Percentiles rank a stretch among this genome's conserved stretches.
Evolutionary conservation across 2,113 vertebrate genomes (phyloP).

Genomic region (Bufo gargarizans): DNA sequence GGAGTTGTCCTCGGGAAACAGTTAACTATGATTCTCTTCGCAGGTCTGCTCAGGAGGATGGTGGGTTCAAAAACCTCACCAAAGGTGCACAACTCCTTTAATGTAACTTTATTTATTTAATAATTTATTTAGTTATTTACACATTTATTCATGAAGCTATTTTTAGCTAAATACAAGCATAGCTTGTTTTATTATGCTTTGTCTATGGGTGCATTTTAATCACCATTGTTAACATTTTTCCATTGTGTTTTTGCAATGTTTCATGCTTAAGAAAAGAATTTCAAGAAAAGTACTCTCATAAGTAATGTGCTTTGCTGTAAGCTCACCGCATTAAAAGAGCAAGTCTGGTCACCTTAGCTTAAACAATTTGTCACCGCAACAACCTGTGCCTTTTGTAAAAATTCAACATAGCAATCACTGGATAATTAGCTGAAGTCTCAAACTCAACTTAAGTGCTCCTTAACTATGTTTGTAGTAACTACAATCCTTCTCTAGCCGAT

Average conservation of each 20-base stretch:
- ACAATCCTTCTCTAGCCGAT: constrained; percentile 25
- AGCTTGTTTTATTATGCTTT: neutral
- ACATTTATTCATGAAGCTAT: no score
- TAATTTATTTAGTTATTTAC: no score
- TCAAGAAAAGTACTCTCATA: neutral
- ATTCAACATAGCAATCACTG: constrained; percentile 21
- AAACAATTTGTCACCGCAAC: constrained; percentile 40
- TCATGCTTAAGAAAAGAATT: neutral
- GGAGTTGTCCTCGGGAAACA: no score
- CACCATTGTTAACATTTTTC: neutral
- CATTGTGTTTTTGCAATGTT: neutral
- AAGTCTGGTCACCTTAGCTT: constrained; percentile 40
- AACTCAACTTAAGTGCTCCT: constrained; percentile 41
- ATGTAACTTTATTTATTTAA: no score
- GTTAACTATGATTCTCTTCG: no score
- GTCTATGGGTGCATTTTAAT: neutral
- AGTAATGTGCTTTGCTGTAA: neutral
- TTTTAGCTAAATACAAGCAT: neutral
- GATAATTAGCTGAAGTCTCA: constrained; percentile 35
- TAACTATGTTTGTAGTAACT: constrained; percentile 41
- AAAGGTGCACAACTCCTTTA: no score
- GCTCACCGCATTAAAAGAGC: neutral
- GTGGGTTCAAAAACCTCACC: no score
- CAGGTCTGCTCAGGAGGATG: no score
- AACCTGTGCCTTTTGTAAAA: constrained; percentile 37